A percentile compares a stretch with the other conserved stretches of the same genome.
Conservation (phyloP, 2,888 invertebrate genomes). For the Cephus spinipes region DNA sequence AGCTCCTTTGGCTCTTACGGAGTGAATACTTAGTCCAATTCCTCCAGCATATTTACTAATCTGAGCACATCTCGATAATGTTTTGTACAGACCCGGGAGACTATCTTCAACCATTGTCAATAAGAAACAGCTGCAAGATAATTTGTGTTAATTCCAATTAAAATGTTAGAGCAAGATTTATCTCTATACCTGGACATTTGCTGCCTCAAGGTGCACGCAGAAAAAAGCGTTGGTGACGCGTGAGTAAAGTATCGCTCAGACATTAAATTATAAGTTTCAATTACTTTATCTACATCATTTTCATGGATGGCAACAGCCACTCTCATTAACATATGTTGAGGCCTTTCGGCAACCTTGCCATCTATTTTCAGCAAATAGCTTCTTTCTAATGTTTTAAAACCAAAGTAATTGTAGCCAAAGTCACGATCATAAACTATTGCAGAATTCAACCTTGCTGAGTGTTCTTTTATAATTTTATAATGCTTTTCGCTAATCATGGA, state of each 20-base stretch:
- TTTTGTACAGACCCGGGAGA: slow-evolving; percentile 73
- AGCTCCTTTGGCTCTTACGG: slow-evolving; percentile 71
- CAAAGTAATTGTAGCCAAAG: slow-evolving; percentile 97
- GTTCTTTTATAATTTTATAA: slow-evolving; percentile 83
- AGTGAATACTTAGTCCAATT: slow-evolving; percentile 74
- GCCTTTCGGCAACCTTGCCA: slow-evolving; percentile 93
- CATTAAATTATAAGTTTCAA: slow-evolving; percentile 74
- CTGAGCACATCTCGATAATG: slow-evolving; percentile 71
- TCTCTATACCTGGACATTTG: slow-evolving; percentile 72
- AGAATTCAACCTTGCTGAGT: slow-evolving; percentile 92
- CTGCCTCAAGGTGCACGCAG: slow-evolving; percentile 71
- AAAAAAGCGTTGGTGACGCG: slow-evolving; percentile 75
- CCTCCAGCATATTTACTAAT: slow-evolving; percentile 75
- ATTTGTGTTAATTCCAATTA: background rate
- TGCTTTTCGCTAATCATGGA: slow-evolving; percentile 91
- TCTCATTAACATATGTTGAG: slow-evolving; percentile 99
- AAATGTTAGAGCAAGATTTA: background rate
- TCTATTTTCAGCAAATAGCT: slow-evolving; percentile 94
- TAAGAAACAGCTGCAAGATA: slow-evolving; percentile 67
- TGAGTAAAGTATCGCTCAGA: slow-evolving; percentile 75
- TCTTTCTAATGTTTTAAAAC: slow-evolving; percentile 97
- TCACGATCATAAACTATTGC: slow-evolving; percentile 97
- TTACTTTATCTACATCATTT: slow-evolving; percentile 76
- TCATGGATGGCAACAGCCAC: slow-evolving; percentile 97
- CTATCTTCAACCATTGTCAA: slow-evolving; percentile 73